phyloP scores from a whole-genome alignment of 2,797 vertebrate genomes.

The Centropyge bicolor region DNA sequence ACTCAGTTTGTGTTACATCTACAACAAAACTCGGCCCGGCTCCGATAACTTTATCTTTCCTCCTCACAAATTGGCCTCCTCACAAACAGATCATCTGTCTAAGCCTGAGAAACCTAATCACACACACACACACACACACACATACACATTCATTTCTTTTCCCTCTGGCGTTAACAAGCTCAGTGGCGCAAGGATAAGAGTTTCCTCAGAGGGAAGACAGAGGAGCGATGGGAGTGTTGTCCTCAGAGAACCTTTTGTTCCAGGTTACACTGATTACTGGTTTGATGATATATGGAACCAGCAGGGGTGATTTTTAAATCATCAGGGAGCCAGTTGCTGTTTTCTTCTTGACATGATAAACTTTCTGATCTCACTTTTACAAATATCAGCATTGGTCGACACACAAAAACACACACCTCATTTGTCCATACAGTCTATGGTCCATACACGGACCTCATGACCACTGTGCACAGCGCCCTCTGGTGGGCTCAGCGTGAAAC shows the following conservation, averaged over 20 bases:
- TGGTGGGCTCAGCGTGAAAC: constrained; percentile 27
- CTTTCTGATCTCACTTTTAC: not conserved
- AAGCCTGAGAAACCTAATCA: constrained; percentile 64
- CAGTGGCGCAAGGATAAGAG: constrained; percentile 19
- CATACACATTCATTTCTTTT: constrained; percentile 4
- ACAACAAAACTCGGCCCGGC: constrained; percentile 19
- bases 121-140: not conserved
- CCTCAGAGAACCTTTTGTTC: not conserved
- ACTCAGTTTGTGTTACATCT: constrained; percentile 40
- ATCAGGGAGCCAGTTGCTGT: not conserved
- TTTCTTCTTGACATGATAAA: not conserved
- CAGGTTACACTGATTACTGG: not conserved
- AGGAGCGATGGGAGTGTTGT: not conserved
- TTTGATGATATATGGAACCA: not conserved
- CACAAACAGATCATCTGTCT: constrained; percentile 68
- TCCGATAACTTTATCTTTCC: constrained; percentile 56
- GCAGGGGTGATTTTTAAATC: not conserved
- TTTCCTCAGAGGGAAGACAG: not conserved
- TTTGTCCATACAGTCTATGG: not conserved
- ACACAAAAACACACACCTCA: not conserved
- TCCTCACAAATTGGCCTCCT: constrained; percentile 49
- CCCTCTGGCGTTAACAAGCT: constrained; percentile 26
- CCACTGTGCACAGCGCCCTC: constrained; percentile 36
- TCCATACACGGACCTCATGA: not conserved
- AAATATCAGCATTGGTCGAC: not conserved